Evolutionary conservation across 2,888 invertebrate species (phyloP).

Genomic region (Lordiphosa fenestrarum): DNA sequence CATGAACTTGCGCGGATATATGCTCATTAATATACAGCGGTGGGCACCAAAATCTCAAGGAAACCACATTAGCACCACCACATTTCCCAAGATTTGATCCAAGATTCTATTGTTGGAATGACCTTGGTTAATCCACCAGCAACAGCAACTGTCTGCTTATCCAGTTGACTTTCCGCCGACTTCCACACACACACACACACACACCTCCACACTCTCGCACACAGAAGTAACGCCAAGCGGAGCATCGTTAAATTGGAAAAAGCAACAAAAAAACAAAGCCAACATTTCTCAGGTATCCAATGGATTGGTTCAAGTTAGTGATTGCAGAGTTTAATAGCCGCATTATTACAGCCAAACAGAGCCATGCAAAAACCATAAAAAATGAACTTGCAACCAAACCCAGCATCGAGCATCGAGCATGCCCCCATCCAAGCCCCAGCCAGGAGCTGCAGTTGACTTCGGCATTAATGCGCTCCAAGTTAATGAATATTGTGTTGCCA

Average conservation of each 20-base stretch:
- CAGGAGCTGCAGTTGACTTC: constrained; percentile 33
- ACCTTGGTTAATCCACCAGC: constrained; percentile 48
- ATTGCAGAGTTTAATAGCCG: constrained; percentile 72
- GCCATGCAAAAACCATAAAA: constrained; percentile 61
- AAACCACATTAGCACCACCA: too few relatives aligned
- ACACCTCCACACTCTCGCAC: too few relatives aligned
- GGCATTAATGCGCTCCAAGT: constrained; percentile 77
- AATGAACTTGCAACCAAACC: constrained; percentile 39
- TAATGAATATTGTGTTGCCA: constrained; percentile 78
- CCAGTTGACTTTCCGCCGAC: too few relatives aligned
- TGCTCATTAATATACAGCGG: too few relatives aligned
- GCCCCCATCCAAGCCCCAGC: neutral
- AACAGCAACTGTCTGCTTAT: too few relatives aligned
- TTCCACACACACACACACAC: constrained; percentile 8
- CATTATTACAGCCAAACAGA: constrained; percentile 71
- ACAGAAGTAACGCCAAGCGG: constrained; percentile 6
- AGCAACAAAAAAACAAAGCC: neutral
- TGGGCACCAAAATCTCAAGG: too few relatives aligned
- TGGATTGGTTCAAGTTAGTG: constrained; percentile 71
- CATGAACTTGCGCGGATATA: too few relatives aligned
- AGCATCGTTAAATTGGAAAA: constrained; percentile 23
- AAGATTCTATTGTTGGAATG: constrained; percentile 11
- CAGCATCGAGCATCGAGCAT: constrained; percentile 10
- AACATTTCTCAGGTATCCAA: constrained; percentile 59
- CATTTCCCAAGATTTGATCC: too few relatives aligned